Evolutionary conservation across 2,797 vertebrate species (phyloP), one percentile per base, ranked within the genome.

Genomic region (Taeniopygia guttata): DNA sequence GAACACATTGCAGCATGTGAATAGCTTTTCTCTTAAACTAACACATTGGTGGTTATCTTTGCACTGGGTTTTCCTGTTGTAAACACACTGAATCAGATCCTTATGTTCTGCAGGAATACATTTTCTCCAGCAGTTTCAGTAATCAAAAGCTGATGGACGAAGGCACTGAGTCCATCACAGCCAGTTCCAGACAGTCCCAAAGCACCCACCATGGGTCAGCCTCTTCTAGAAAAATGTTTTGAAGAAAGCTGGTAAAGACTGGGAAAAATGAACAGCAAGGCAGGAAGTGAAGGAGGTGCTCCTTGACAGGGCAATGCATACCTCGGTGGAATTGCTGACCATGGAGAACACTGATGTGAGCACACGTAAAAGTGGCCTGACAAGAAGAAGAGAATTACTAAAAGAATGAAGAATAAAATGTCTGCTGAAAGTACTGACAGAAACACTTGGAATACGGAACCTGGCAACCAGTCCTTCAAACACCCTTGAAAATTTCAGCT

Each of bases 181-280:
- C 6, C 3, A 1, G 46, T 7, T 74, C 36, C 63, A 59, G 36
- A 11, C 1, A 1, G 9, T 3, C 32, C 34, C 26, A 20, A 2
- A 9, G 0, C 0, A 16, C 4, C 6, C 22, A 38, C 11, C 1
- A 1, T 0, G 0, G 19, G 40, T 55, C 25, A 77, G 30, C 4
- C 30, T 6, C 27, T 16, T 38, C 23, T 9, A 34, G 27, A 26
- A 46, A 88, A 46, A 38, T 13, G 3, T 36, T 22, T 23, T 51
- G 18, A 34, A 54, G 40, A 73, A 54, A 12, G 2, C 15, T 22
- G 12, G 15, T 5, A 56, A 90, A 62, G 4, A 5, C 16, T 25
- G 34, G 43, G 21, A 36, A 68, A 72, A 83, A 55, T 21, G 9
- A 82, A 42, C 16, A 84, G 22, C 3, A 19, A 54, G 9, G 22